Conservation (phyloP, 2,888 invertebrate species). For the Globia sparganii region DNA sequence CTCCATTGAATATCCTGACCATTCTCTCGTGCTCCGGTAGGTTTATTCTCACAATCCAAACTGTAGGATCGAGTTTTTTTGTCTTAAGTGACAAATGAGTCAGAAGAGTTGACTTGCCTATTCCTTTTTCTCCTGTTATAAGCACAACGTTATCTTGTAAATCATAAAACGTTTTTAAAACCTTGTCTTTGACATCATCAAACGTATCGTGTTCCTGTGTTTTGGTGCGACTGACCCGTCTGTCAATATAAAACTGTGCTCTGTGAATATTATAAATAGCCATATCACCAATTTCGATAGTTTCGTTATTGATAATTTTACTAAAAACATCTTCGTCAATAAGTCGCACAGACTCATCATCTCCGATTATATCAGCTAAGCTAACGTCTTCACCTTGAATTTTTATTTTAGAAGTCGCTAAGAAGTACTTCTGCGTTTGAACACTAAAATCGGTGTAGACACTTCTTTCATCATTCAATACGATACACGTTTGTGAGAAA, state of each 20-base stretch:
- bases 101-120: constrained; percentile 56
- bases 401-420: constrained; percentile 18
- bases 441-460: constrained; percentile 33
- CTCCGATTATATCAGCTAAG: constrained; percentile 35
- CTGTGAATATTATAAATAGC: constrained; percentile 7
- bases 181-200: not conserved
- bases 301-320: constrained; percentile 35
- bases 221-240: constrained; percentile 8
- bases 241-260: constrained; percentile 29
- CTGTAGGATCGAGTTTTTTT: constrained; percentile 31
- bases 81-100: constrained; percentile 20
- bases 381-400: constrained; percentile 48
- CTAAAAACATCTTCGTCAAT: constrained; percentile 30
- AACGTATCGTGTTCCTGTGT: not conserved
- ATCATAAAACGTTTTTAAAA: constrained; percentile 35
- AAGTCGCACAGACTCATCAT: constrained; percentile 1
- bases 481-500: constrained; percentile 5
- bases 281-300: constrained; percentile 11
- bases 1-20: constrained; percentile 16
- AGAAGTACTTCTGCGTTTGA: constrained; percentile 35
- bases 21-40: constrained; percentile 33
- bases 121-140: constrained; percentile 51
- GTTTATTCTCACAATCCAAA: constrained; percentile 58
- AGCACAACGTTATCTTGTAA: constrained; percentile 40
- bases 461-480: constrained; percentile 16